Evolutionary conservation across 1,140 invertebrate species (phyloP), one percentile per base, ranked within the genome.

Genomic region (Cotesia glomerata): DNA sequence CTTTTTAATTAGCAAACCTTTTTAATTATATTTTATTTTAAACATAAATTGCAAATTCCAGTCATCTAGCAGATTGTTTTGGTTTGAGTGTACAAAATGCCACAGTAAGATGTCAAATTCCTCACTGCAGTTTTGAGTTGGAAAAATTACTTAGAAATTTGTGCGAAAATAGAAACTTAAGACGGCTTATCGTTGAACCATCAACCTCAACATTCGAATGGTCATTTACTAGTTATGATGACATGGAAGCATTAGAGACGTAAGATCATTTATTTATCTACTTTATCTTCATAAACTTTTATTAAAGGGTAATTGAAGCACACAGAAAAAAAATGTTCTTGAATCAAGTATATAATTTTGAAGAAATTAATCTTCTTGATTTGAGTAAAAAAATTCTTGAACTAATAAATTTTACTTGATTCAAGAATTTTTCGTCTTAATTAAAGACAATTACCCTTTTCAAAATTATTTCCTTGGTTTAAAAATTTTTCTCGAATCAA

Each of bases 21-120:
- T n/a, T n/a, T n/a, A n/a, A 26, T 26, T 26, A 11, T 65, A 34
- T 74, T 61, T 36, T 16, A 58, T 9, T 58, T 58, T 9, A 45
- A 32, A 8, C 0, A n/a, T n/a, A n/a, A 18, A 59, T 45, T 26
- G 1, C 26, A 26, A 58, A 58, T 76, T 77, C 7, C 68, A 86
- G 85, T 72, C 81, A 75, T 72, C 72, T 87, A 18, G 78, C 79
- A 45, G 80, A 77, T 67, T 80, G 79, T 71, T 87, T 86, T 66
- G 80, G 80, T 61, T 77, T 83, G 56, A 87, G 85, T 59, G 84
- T 86, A 1, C 82, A 82, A 35, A 85, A 86, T 71, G 84, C 80
- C 13, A 86, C 83, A 5, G 82, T 87, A 58, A 78, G 80, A 65
- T 86, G 85, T 64, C 77, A 84, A 65, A 81, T 77, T 52, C 61